phyloP scores from a whole-genome alignment of 53 echinoderm and acorn worm species.

The Zoroaster sp. region DNA sequence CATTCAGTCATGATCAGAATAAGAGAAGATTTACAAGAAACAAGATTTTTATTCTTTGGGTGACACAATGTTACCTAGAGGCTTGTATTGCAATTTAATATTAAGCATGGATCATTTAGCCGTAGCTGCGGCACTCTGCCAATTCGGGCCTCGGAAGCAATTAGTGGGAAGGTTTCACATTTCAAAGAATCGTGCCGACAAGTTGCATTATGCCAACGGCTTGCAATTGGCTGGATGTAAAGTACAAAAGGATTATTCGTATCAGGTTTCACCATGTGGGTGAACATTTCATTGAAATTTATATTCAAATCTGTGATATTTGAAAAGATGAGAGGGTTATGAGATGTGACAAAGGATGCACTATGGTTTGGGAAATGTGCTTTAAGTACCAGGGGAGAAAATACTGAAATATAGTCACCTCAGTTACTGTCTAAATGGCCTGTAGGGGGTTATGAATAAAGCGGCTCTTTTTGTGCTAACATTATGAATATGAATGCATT shows the following conservation, averaged over 20 bases:
- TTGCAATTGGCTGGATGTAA: not conserved
- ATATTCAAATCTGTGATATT: not conserved
- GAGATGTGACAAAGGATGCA: not conserved
- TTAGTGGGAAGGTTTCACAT: slow-evolving; percentile 36
- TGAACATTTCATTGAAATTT: not conserved
- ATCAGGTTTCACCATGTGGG: slow-evolving; percentile 7
- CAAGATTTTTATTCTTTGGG: not conserved
- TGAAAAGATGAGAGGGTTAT: not conserved
- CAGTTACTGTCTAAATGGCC: slow-evolving; percentile 39
- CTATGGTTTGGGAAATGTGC: not conserved
- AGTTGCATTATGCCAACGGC: not conserved
- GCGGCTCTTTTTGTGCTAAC: not conserved
- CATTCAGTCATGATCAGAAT: not conserved
- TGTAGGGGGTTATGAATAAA: not conserved
- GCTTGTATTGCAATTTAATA: slow-evolving; percentile 41
- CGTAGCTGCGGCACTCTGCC: slow-evolving; percentile 26
- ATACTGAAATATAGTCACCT: slow-evolving; percentile 50
- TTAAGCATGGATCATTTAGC: slow-evolving; percentile 52
- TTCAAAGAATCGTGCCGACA: slow-evolving; percentile 45
- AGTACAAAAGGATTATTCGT: slow-evolving; percentile 24
- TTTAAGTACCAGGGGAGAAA: not conserved
- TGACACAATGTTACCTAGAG: not conserved
- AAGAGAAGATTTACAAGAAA: not conserved
- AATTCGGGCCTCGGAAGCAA: slow-evolving; percentile 31
- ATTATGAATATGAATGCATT: not conserved